A percentile compares a stretch with the other conserved stretches of the same genome.
phyloP scores from a whole-genome alignment of 1,140 invertebrate species.

The Fopius arisanus region DNA sequence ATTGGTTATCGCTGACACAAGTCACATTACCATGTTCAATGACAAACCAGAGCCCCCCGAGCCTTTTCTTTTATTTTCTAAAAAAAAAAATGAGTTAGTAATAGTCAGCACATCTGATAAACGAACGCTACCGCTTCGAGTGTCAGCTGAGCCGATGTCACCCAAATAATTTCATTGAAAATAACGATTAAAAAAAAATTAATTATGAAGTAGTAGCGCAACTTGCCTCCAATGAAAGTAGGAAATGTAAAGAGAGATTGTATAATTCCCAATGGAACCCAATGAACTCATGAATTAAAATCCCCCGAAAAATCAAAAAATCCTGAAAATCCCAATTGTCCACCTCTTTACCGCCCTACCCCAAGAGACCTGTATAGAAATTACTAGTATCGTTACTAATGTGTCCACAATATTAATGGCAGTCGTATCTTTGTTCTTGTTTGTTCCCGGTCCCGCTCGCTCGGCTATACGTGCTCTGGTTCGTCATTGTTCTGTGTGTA shows the following conservation, averaged over 20 bases:
- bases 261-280: neutral
- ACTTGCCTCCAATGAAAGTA: neutral
- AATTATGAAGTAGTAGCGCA: neutral
- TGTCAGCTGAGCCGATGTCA: slow-evolving; percentile 29
- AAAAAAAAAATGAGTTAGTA: neutral
- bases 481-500: slow-evolving; percentile 67
- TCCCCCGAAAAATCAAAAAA: slow-evolving; percentile 13
- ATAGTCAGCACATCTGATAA: slow-evolving; percentile 20
- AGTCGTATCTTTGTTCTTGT: slow-evolving; percentile 68
- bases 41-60: slow-evolving; percentile 66
- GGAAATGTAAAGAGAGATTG: slow-evolving; percentile 7
- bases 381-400: slow-evolving; percentile 64
- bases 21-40: slow-evolving; percentile 60
- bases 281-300: neutral
- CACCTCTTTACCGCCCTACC: slow-evolving; percentile 28
- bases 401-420: slow-evolving; percentile 67
- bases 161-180: slow-evolving; percentile 1
- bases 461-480: slow-evolving; percentile 66
- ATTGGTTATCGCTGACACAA: slow-evolving; percentile 38
- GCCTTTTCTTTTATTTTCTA: slow-evolving; percentile 46
- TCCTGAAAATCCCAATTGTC: slow-evolving; percentile 35
- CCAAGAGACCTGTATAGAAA: slow-evolving; percentile 52
- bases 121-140: slow-evolving; percentile 24
- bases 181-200: neutral
- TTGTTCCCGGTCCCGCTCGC: slow-evolving; percentile 67